Conservation (phyloP, 2,888 invertebrate genomes). For the Ctena decussata region DNA sequence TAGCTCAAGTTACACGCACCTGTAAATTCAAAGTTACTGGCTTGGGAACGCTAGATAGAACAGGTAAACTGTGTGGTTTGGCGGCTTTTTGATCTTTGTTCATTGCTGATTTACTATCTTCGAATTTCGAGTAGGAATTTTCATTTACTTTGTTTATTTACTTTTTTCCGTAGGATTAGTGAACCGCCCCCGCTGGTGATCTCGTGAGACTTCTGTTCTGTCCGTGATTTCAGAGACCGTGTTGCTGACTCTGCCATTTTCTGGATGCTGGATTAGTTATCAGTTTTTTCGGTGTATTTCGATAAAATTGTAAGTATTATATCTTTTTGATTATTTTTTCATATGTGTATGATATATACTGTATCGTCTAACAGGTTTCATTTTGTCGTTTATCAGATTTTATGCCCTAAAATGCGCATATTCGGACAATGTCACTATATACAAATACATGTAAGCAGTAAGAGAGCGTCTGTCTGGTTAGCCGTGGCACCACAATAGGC, state of each 20-base stretch:
- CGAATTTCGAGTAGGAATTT: neutral
- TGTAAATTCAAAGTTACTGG: neutral
- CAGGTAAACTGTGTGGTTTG: neutral
- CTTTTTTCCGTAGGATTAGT: neutral
- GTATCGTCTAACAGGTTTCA: too few relatives aligned
- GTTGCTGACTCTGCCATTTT: conserved; percentile 57
- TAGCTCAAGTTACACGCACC: neutral
- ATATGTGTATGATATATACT: neutral
- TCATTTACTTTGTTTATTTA: neutral
- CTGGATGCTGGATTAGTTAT: conserved; percentile 64
- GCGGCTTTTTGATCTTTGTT: neutral
- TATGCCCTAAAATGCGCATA: too few relatives aligned
- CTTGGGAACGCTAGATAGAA: neutral
- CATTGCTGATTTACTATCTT: neutral
- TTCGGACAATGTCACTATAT: too few relatives aligned
- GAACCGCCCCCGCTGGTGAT: conserved; percentile 21
- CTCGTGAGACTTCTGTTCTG: conserved; percentile 48
- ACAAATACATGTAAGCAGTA: too few relatives aligned
- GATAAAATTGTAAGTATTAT: conserved; percentile 59
- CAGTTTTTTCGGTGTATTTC: conserved; percentile 57
- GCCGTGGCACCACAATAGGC: too few relatives aligned
- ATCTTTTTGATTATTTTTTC: conserved; percentile 22
- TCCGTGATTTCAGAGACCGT: conserved; percentile 58
- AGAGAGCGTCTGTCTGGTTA: too few relatives aligned
- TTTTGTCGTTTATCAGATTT: too few relatives aligned